Percentiles rank a stretch among this genome's conserved stretches.
These are phyloP conservation scores for Acronicta leporina DNA, from an alignment of 2,888 invertebrate species.

Conservation along the genomic window DNA sequence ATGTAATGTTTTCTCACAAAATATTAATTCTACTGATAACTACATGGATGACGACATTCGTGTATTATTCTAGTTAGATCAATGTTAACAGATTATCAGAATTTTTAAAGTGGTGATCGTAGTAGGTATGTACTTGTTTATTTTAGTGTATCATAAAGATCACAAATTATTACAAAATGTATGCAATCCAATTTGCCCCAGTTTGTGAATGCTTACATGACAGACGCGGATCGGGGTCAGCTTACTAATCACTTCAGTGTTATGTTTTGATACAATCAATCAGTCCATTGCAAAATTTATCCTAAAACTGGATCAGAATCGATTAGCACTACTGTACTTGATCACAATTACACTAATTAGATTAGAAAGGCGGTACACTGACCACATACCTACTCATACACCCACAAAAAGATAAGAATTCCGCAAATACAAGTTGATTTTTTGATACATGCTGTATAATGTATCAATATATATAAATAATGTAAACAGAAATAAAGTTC, in stretches of 20 bases:
- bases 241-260: constrained; percentile 78
- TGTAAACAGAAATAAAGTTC: too few relatives aligned
- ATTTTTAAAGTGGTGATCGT: background rate
- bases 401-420: constrained; percentile 8
- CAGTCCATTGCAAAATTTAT: constrained; percentile 71
- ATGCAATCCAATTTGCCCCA: constrained; percentile 76
- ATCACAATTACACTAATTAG: constrained; percentile 26
- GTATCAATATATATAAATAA: too few relatives aligned
- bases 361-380: background rate
- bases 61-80: constrained; percentile 49
- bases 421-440: constrained; percentile 16
- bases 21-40: constrained; percentile 55
- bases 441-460: constrained; percentile 7
- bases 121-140: too few relatives aligned
- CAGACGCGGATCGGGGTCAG: constrained; percentile 77
- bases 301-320: constrained; percentile 61
- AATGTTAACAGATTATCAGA: constrained; percentile 44
- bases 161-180: constrained; percentile 46
- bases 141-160: constrained; percentile 51
- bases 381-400: background rate
- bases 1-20: constrained; percentile 49
- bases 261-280: constrained; percentile 75
- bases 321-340: constrained; percentile 31
- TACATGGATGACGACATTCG: constrained; percentile 55
- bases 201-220: constrained; percentile 79